Evolutionary conservation across 1,140 invertebrate species (phyloP).

Genomic region (Augochlora pura): DNA sequence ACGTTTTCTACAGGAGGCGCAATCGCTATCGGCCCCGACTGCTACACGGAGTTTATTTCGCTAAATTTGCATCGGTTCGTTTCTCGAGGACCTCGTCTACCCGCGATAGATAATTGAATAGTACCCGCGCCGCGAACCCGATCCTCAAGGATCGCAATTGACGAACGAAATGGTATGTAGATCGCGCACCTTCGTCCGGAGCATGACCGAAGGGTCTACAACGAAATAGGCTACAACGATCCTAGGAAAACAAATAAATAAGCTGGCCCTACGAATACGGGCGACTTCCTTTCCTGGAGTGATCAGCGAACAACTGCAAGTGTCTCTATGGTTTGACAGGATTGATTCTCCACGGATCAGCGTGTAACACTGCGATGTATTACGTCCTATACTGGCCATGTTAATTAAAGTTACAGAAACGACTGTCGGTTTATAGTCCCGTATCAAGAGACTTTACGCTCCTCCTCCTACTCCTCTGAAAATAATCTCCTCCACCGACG

Average conservation of each 20-base stretch:
- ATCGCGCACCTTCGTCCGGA: neutral
- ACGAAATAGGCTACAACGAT: neutral
- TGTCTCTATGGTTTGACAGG: neutral
- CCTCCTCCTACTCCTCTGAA: neutral
- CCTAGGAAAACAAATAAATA: slow-evolving; percentile 15
- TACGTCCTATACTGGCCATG: slow-evolving; percentile 37
- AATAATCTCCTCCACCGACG: neutral
- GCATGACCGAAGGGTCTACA: neutral
- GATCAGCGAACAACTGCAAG: neutral
- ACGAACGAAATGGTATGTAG: neutral
- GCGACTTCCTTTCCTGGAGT: neutral
- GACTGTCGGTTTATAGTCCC: slow-evolving; percentile 19
- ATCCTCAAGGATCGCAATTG: neutral
- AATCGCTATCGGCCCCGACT: neutral
- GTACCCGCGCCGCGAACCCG: neutral
- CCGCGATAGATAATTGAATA: neutral
- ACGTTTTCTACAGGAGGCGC: too few species aligned
- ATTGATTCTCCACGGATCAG: slow-evolving; percentile 14
- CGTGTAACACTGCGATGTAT: slow-evolving; percentile 14
- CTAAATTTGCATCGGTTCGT: neutral
- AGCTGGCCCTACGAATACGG: too few species aligned
- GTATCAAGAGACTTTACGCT: slow-evolving; percentile 1
- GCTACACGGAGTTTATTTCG: neutral
- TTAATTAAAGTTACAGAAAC: slow-evolving; percentile 26
- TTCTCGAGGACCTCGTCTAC: neutral